Evolutionary conservation across 1,140 invertebrate species (phyloP), one percentile per base, ranked within the genome.

Genomic region (Daktulosphaira vitifoliae): DNA sequence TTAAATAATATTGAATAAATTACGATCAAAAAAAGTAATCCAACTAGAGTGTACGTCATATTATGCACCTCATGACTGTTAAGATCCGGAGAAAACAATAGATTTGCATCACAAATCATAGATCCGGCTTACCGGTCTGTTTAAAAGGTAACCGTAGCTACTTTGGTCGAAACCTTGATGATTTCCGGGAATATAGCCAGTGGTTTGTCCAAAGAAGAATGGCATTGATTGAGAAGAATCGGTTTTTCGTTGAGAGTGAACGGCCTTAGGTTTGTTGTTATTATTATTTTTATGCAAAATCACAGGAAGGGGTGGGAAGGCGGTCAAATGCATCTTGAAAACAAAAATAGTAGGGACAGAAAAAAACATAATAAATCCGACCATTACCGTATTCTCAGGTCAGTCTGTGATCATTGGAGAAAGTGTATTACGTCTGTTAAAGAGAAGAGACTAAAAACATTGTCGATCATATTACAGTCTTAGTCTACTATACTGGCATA

Each of bases 51-150:
- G 25, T 29, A 16, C 26, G 26, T 16, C 26, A 33, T 52, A 22
- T 26, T 50, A 33, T 13, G 26, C 50, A 52, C 20, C 18, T 39
- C 22, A 62, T 48, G 56, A 62, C 56, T 46, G 11, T 62, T 18
- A 26, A 62, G 54, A 62, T 62, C 56, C 56, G 56, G 42, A 37
- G 56, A 62, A 48, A 62, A 62, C 56, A 59, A 59, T 46, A 6
- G 54, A 59, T 59, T 59, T 46, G 54, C 54, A 46, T 46, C 38
- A 46, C 16, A 25, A 16, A 33, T 18, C 42, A n/a, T 22, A 48
- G 56, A 62, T 62, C 56, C 56, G 56, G 56, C 46, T 62, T 46
- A 62, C 54, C 23, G 54, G 54, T 44, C 53, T 20, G 54, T 46
- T 46, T 46, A 11, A 46, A 23, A 59, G 44, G 44, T 25, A 26